Base-by-base conservation (phyloP, 1,140 invertebrate genomes). In the Limonius californicus region DNA sequence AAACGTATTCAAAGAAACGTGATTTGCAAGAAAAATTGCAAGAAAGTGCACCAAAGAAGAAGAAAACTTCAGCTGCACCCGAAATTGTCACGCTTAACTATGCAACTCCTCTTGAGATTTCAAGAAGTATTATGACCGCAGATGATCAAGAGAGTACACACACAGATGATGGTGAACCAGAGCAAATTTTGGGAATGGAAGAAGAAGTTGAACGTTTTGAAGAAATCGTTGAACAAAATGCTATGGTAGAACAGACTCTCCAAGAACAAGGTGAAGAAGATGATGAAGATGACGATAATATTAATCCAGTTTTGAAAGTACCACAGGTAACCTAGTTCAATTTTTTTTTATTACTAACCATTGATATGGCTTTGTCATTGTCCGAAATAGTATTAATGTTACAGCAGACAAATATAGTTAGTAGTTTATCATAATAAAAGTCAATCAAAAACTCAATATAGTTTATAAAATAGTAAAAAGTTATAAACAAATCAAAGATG, bases 281-380 rank as follows among this genome's bases (percentile, higher is more conserved):
- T 12, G 45, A 39, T 0, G 56, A 63, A 30, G 73, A 75, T 0
- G 74, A 75, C 21, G 66, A 76, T 35, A 69, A 74, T 0, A 68
- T 78, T 45, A 74, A 77, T 0, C 74, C 76, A 0, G 72, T 76
- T 63, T 55, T 61, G n/a, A 61, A 61, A 73, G 75, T 21, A 32
- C 75, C 4, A 68, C 74, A 47, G 63, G 35, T 39, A 39, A 27
- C 3, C n/a, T n/a, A n/a, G n/a, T n/a, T n/a, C n/a, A n/a, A n/a
- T n/a, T n/a, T n/a, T n/a, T n/a, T n/a, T n/a, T n/a, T n/a, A n/a
- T n/a, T n/a, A n/a, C n/a, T n/a, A n/a, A n/a, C n/a, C n/a, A n/a
- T n/a, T n/a, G n/a, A n/a, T n/a, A n/a, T n/a, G n/a, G n/a, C n/a
- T n/a, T n/a, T n/a, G n/a, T n/a, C n/a, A n/a, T n/a, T n/a, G n/a